Percentiles rank a stretch among this genome's conserved stretches.
Evolutionary conservation across 1,140 invertebrate genomes (phyloP).

Genomic region (Cylas formicarius): DNA sequence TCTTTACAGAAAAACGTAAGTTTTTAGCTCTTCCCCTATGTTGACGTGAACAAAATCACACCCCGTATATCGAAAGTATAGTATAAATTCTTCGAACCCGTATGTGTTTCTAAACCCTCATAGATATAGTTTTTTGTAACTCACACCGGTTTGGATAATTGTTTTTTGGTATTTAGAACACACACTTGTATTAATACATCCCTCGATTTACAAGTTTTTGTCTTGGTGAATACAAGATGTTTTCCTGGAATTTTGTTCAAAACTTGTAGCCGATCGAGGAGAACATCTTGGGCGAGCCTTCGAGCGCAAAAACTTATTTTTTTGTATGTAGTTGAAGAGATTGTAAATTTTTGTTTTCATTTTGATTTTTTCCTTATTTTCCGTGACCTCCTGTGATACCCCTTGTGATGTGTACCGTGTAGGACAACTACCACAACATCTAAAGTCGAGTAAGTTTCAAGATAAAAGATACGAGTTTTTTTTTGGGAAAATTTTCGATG

Average conservation of each 20-base stretch:
- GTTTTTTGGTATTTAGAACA: no score
- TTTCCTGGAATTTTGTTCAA: constrained; percentile 11
- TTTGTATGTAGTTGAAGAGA: constrained; percentile 18
- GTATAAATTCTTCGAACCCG: constrained; percentile 16
- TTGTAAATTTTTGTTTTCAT: constrained; percentile 14
- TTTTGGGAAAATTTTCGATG: constrained; percentile 9
- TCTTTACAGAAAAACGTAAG: constrained; percentile 34
- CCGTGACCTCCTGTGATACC: constrained; percentile 30
- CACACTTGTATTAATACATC: constrained; percentile 2
- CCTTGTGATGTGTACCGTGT: constrained; percentile 31
- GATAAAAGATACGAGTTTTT: constrained; percentile 11
- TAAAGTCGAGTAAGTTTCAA: constrained; percentile 42
- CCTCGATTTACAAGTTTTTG: neutral
- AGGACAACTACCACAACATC: constrained; percentile 38
- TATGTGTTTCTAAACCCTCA: constrained; percentile 21
- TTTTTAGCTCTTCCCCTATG: constrained; percentile 17
- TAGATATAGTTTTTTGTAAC: constrained; percentile 11
- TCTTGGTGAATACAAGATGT: constrained; percentile 7
- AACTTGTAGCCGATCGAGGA: constrained; percentile 5
- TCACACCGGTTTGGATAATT: constrained; percentile 4
- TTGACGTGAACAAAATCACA: constrained; percentile 14
- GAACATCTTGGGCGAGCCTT: no score
- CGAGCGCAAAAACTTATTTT: no score
- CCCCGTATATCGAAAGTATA: constrained; percentile 14
- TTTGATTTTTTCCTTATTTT: constrained; percentile 43